Conservation (phyloP, 2,797 vertebrate genomes). For the Vipera latastei region DNA sequence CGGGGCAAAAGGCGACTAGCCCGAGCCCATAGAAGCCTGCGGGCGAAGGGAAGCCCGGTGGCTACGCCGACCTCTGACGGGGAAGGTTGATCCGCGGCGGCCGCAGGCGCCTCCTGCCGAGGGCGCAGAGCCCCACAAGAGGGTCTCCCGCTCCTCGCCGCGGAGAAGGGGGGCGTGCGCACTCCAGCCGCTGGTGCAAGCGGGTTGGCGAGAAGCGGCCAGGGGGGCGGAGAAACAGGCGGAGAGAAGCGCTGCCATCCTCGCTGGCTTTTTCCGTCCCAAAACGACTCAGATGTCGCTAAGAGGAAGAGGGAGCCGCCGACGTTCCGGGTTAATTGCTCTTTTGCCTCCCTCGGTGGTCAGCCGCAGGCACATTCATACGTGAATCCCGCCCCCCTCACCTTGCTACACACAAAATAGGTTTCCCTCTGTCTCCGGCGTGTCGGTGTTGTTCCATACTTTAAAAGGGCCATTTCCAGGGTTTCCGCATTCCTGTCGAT, state of each 20-base stretch:
- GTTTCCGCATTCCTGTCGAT: background rate
- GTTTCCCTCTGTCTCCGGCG: background rate
- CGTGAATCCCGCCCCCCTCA: background rate
- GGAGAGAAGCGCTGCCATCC: background rate
- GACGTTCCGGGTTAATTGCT: no score
- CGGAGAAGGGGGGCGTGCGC: background rate
- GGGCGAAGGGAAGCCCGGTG: background rate
- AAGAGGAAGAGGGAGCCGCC: accelerated
- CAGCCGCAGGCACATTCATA: background rate
- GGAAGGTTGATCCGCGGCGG: background rate
- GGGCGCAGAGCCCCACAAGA: constrained; percentile 17
- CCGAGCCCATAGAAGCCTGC: background rate
- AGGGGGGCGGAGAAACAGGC: background rate
- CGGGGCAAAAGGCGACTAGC: background rate
- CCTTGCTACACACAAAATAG: no score
- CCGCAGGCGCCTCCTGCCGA: background rate
- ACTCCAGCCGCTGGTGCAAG: background rate
- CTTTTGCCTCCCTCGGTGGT: background rate
- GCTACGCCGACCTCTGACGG: background rate
- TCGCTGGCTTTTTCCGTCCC: background rate
- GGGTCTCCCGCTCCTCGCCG: background rate
- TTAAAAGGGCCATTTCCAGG: background rate
- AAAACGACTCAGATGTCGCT: background rate
- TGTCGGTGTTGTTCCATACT: no score
- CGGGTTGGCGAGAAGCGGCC: constrained; percentile 5